Conservation (phyloP, 2,113 vertebrate genomes). For the Peromyscus californicus region DNA sequence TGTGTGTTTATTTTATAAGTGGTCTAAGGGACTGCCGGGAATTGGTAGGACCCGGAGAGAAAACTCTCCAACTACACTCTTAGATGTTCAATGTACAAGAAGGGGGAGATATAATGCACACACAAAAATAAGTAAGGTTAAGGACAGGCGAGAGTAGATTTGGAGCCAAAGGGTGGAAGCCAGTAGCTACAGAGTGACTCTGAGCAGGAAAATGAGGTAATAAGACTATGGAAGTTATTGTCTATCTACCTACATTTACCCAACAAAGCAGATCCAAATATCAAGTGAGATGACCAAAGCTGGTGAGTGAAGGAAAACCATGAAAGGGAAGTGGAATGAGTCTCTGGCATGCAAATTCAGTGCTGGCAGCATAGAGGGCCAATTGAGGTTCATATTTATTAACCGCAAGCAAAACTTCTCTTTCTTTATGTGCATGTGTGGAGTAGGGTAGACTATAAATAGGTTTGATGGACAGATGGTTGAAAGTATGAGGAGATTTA, state of each 20-base stretch:
- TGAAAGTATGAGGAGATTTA: not conserved
- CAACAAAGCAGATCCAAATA: not conserved
- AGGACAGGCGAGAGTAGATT: not conserved
- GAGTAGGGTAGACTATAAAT: not conserved
- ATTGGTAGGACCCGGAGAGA: no score
- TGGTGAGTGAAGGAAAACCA: not conserved
- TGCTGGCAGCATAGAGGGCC: not conserved
- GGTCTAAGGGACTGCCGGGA: no score
- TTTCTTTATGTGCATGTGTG: not conserved
- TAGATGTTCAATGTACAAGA: not conserved
- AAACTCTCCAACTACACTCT: no score
- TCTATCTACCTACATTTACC: not conserved
- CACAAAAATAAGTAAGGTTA: accelerated
- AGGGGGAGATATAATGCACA: not conserved
- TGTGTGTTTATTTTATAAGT: no score
- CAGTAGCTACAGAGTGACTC: not conserved
- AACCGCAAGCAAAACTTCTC: not conserved
- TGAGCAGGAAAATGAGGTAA: not conserved
- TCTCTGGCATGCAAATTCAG: not conserved
- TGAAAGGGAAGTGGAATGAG: not conserved
- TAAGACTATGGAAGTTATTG: not conserved
- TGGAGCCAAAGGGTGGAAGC: not conserved
- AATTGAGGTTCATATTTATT: not conserved
- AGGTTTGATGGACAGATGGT: not conserved
- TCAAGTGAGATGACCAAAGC: not conserved